phyloP scores from a whole-genome alignment of 1,140 invertebrate species.

The Caenorhabditis briggsae region DNA sequence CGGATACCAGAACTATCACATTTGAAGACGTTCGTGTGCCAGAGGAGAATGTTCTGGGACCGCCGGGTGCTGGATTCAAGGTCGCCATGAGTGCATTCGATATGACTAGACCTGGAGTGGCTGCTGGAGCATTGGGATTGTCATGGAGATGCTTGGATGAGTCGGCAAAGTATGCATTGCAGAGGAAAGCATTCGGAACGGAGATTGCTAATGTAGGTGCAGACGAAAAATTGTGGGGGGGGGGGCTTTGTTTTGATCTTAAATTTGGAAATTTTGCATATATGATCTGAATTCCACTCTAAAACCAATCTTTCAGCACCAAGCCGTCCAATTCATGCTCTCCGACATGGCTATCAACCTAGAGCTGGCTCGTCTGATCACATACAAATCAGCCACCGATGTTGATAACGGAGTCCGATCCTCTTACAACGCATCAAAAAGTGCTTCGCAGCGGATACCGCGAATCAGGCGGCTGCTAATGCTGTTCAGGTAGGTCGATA shows the following conservation, averaged over 20 bases:
- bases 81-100: constrained; percentile 94
- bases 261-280: no score
- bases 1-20: constrained; percentile 93
- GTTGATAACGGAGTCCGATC: constrained; percentile 83
- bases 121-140: constrained; percentile 89
- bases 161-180: constrained; percentile 90
- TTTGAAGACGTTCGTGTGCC: constrained; percentile 96
- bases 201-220: constrained; percentile 81
- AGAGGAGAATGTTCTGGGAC: constrained; percentile 85
- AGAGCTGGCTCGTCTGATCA: constrained; percentile 88
- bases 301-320: constrained; percentile 70
- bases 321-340: constrained; percentile 92
- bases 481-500: constrained; percentile 82
- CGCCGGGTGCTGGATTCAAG: constrained; percentile 91
- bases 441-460: constrained; percentile 89
- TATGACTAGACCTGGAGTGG: constrained; percentile 90
- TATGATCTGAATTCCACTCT: no score
- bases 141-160: constrained; percentile 91
- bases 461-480: constrained; percentile 93
- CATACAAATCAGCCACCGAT: constrained; percentile 89
- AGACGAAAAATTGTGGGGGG: neutral
- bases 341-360: constrained; percentile 93
- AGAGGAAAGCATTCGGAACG: constrained; percentile 92
- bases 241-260: no score
- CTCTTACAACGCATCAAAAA: constrained; percentile 89